Conservation (phyloP, 2,797 vertebrate genomes). For the Myotis vivesi region DNA sequence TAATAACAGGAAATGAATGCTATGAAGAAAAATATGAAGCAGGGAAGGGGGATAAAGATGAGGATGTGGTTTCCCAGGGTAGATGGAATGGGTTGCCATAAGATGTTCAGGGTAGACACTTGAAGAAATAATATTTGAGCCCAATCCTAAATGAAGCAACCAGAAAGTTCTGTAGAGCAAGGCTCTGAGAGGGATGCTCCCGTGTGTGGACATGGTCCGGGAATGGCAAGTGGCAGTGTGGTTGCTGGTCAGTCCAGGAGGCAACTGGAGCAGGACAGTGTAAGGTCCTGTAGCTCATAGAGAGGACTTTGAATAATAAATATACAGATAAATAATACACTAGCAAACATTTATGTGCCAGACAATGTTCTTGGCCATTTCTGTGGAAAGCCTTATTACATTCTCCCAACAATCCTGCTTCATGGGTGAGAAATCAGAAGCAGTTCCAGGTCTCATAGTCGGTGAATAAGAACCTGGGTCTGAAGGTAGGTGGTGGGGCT, state of each 20-base stretch:
- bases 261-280: rapidly evolving
- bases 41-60: background rate
- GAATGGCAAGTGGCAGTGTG: rapidly evolving
- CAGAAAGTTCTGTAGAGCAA: background rate
- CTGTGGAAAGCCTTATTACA: background rate
- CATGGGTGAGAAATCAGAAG: background rate
- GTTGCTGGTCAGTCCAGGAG: background rate
- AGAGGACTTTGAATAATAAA: background rate
- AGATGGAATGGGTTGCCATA: background rate
- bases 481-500: rapidly evolving
- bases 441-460: background rate
- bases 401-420: background rate
- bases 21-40: background rate
- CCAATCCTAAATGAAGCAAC: background rate
- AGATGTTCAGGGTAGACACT: rapidly evolving
- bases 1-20: background rate
- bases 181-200: background rate
- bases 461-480: background rate
- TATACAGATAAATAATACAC: background rate
- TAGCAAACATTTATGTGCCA: background rate
- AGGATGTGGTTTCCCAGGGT: background rate
- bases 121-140: background rate
- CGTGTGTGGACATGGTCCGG: rapidly evolving
- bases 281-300: background rate
- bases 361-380: background rate